These are phyloP conservation scores for Lacanobia wlatinum DNA, from an alignment of 2,888 invertebrate genomes.

Conservation along the genomic window DNA sequence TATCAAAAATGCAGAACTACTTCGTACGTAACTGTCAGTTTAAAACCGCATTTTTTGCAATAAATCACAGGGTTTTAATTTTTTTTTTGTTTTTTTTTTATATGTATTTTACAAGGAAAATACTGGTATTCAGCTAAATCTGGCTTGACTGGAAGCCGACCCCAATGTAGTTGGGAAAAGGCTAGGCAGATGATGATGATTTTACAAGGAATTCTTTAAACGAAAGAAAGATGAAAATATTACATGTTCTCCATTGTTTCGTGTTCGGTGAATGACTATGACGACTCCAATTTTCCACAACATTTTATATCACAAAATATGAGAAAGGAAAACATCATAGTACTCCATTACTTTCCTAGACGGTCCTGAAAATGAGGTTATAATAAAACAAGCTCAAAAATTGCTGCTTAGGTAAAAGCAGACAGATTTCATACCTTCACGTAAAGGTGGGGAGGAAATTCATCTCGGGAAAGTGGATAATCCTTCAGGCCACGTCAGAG, in stretches of 20 bases:
- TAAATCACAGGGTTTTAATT: too few relatives aligned
- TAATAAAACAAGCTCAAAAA: conserved; percentile 56
- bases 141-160: too few relatives aligned
- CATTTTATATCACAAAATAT: conserved; percentile 6
- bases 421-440: conserved; percentile 67
- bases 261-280: neutral
- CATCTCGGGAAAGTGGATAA: conserved; percentile 82
- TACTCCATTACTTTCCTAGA: conserved; percentile 32
- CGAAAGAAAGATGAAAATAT: too few relatives aligned
- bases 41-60: too few relatives aligned
- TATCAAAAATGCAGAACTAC: too few relatives aligned
- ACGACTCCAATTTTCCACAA: neutral
- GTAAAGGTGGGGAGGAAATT: conserved; percentile 74
- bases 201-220: too few relatives aligned
- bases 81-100: too few relatives aligned
- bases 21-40: too few relatives aligned
- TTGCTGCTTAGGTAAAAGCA: conserved; percentile 60
- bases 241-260: neutral
- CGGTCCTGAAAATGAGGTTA: conserved; percentile 21
- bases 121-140: too few relatives aligned
- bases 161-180: too few relatives aligned
- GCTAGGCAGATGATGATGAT: too few relatives aligned
- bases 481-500: conserved; percentile 76
- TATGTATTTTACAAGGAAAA: too few relatives aligned
- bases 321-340: neutral